Percentiles rank a stretch among this genome's conserved stretches.
Evolutionary conservation across 1,140 invertebrate species (phyloP).

Genomic region (Drosophila parabipectinata): DNA sequence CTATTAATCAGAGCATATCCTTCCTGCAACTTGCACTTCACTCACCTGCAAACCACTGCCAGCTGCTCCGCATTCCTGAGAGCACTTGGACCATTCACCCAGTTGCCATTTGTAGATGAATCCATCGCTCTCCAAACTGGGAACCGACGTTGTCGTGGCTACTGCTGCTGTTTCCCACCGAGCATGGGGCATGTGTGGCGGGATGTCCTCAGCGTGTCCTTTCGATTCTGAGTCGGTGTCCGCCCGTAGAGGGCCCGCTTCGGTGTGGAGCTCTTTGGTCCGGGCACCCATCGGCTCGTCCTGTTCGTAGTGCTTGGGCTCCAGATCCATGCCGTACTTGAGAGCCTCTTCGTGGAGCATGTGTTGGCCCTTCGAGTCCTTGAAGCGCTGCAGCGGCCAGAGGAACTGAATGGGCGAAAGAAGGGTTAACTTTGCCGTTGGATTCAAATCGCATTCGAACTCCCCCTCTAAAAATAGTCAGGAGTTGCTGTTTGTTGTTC

Average conservation of each 20-base stretch:
- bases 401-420: conserved; percentile 85
- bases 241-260: conserved; percentile 25
- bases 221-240: background rate
- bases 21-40: background rate
- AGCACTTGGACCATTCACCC: conserved; percentile 94
- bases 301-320: conserved; percentile 64
- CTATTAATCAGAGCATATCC: background rate
- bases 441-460: conserved; percentile 8
- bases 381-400: conserved; percentile 89
- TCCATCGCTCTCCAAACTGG: conserved; percentile 79
- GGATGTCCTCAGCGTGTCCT: conserved; percentile 21
- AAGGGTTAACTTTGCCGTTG: conserved; percentile 28
- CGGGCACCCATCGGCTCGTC: conserved; percentile 62
- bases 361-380: conserved; percentile 86
- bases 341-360: conserved; percentile 83
- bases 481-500: conserved; percentile 36
- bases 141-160: conserved; percentile 17
- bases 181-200: conserved; percentile 66
- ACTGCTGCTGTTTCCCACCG: conserved; percentile 59
- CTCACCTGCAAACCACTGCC: conserved; percentile 85
- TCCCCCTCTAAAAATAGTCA: background rate
- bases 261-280: conserved; percentile 60
- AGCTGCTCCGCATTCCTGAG: conserved; percentile 92
- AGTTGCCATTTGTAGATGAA: conserved; percentile 91
- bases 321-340: conserved; percentile 71